Base-by-base conservation (phyloP, 2,888 invertebrate genomes). In the Campoplex nolae region DNA sequence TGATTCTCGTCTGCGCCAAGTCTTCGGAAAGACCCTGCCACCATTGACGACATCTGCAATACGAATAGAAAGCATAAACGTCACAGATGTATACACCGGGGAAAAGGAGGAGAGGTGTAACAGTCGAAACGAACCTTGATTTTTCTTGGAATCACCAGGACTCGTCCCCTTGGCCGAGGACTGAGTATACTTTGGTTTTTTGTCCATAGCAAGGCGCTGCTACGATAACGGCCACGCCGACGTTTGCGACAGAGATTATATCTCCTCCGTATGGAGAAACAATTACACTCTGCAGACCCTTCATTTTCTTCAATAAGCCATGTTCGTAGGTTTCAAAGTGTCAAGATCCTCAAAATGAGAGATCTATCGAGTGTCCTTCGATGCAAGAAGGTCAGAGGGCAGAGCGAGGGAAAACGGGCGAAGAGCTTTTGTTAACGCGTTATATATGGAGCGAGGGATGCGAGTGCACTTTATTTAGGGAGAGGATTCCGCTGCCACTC, bases 281-380 rank as follows among this genome's bases (percentile, higher is more conserved):
- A 95, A 95, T 95, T 95, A 95, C 95, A 95, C 95, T 95, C 95
- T 96, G 96, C 96, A 96, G 95, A 95, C 95, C 95, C 96, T 96
- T 97, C 97, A 97, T 97, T 96, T 97, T 97, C 87, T 95, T 95
- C 94, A 97, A 96, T 96, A 97, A 96, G 97, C 97, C 97, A 97
- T 97, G 96, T 96, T 97, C 96, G 95, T 95, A 92, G 94, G 89
- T 89, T 91, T 89, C 90, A 92, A 92, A 91, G 91, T 87, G 89
- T 90, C 88, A 91, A 91, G 88, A 91, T 91, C 90, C 90, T 89
- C 92, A 89, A 77, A 90, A 87, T 1, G 89, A 89, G 90, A 80
- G 89, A 88, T 79, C 68, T 84, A 35, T 62, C 45, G 51, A 51
- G 16, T 76, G 42, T 77, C 62, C 85, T 78, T 84, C 73, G 65